These are phyloP conservation scores for Philotrypesis tridentata DNA, from an alignment of 1,140 invertebrate species.

Conservation along the genomic window DNA sequence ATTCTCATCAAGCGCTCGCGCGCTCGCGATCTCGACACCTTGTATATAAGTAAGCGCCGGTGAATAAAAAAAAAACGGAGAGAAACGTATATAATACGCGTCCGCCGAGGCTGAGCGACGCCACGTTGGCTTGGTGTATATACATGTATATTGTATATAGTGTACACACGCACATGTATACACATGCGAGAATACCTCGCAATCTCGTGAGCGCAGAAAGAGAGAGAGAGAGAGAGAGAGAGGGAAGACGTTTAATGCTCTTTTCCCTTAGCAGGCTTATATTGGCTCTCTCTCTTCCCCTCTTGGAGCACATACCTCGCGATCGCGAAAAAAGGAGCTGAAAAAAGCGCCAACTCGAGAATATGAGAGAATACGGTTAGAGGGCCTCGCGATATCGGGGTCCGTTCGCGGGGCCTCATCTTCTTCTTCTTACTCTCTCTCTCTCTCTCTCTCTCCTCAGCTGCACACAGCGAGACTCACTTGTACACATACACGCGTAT, in stretches of 20 bases:
- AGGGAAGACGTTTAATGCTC: neutral
- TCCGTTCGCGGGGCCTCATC: neutral
- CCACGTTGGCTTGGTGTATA: neutral
- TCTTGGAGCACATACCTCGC: neutral
- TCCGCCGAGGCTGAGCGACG: neutral
- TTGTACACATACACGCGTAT: no score
- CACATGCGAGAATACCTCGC: neutral
- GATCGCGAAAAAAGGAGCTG: neutral
- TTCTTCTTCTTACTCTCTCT: neutral
- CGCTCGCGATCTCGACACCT: neutral
- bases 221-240: neutral
- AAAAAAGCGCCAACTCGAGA: constrained; percentile 29
- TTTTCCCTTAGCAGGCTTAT: constrained; percentile 7
- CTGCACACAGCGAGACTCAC: neutral
- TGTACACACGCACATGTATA: neutral
- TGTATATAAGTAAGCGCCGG: neutral
- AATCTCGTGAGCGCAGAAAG: neutral
- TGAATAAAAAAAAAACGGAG: neutral
- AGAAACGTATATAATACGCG: no score
- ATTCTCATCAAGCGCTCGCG: neutral
- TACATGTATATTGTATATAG: no score
- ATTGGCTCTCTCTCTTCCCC: constrained; percentile 18
- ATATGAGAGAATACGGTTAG: constrained; percentile 39
- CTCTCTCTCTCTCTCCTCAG: neutral
- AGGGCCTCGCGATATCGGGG: constrained; percentile 6